phyloP scores from a whole-genome alignment of 1,140 invertebrate species.

The Zaprionus africanus region DNA sequence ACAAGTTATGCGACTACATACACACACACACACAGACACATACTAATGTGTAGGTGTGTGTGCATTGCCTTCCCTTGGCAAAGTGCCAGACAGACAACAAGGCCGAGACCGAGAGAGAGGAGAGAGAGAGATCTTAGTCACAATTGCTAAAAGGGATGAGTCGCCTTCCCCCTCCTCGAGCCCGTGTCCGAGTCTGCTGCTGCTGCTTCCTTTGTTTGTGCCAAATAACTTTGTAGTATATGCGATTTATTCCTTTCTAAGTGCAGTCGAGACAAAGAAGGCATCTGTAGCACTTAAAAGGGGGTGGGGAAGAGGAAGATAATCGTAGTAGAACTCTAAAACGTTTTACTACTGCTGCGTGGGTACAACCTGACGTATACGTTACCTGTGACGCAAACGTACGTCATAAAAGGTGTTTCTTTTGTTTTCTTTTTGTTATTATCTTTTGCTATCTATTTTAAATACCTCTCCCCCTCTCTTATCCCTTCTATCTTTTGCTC shows the following conservation, averaged over 20 bases:
- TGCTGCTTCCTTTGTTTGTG: constrained; percentile 17
- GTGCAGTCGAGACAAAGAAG: constrained; percentile 12
- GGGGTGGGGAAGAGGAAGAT: background rate
- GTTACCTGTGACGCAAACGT: constrained; percentile 1
- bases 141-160: constrained; percentile 11
- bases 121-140: constrained; percentile 21
- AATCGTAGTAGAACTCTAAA: background rate
- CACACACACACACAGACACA: background rate
- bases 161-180: background rate
- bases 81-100: constrained; percentile 39
- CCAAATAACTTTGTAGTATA: constrained; percentile 12
- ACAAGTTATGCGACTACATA: background rate
- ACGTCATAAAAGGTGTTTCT: constrained; percentile 1
- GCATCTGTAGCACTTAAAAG: background rate
- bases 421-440: background rate
- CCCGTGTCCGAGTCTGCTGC: background rate
- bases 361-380: background rate
- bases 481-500: background rate
- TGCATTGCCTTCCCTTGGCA: constrained; percentile 13
- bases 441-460: constrained; percentile 7
- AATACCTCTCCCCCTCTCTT: background rate
- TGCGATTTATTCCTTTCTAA: constrained; percentile 29
- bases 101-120: constrained; percentile 2
- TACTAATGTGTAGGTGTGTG: background rate
- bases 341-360: constrained; percentile 1